Base-by-base conservation (phyloP, 2,797 vertebrate species). In the Labeo calbasu region DNA sequence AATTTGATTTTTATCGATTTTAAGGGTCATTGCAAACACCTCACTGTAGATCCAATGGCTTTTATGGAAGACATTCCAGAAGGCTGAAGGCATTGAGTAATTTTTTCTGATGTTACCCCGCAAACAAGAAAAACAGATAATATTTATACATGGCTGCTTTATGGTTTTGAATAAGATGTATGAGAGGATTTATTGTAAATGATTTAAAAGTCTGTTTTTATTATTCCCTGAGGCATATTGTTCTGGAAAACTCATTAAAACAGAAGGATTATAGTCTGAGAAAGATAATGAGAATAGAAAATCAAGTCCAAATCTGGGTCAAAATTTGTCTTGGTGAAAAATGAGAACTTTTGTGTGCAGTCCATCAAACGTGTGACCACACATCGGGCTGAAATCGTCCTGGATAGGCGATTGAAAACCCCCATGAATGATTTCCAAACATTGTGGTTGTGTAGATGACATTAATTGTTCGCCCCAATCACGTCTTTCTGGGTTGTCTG, bases 141-240 rank as follows among this genome's bases (percentile, higher is more conserved):
- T 81, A 78, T 77, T 81, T 85, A 73, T 78, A 57, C 80, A 78
- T 83, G 78, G 65, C 59, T 21, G 5, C 77, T 32, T 81, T 23
- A 50, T 61, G 40, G 36, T 81, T 85, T 79, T 83, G 23, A 87
- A 79, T 81, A 46, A 73, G 57, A 83, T 85, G 68, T 71, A 72
- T 83, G 32, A 32, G 36, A 71, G 73, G n/a, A 80, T 84, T 82
- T 77, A 66, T 86, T 69, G 25, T 81, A 48, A 69, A 57, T 87
- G 40, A 87, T 89, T 84, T 82, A 86, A 75, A 87, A 65, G 79
- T 43, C 46, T 71, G 36, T 69, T 77, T 77, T 86, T 84, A 40
- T 77, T 72, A 80, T 69, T 83, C 63, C 51, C 48, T 25, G 25
- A 2, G 66, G 28, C 59, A 69, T 86, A 10, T n/a, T 73, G 59